These are phyloP conservation scores for Aphrocallistes beatrix DNA, from an alignment of 37 sponge, comb jelly and placozoan genomes.

Conservation along the genomic window DNA sequence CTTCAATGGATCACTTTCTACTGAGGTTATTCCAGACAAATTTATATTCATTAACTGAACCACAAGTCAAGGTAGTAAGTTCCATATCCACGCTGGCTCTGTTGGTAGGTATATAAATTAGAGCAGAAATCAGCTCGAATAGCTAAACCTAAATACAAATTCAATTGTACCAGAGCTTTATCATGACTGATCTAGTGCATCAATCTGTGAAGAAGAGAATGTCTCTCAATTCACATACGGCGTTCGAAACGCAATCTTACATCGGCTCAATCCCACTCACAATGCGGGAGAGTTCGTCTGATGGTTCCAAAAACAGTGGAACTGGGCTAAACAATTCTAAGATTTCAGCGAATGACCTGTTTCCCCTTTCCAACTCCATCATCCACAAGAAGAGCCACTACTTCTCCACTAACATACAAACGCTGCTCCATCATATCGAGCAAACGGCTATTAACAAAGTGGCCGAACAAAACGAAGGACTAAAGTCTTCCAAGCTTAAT, in stretches of 20 bases:
- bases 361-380: not conserved
- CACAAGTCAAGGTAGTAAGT: too few relatives aligned
- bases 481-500: not conserved
- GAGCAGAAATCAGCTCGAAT: too few relatives aligned
- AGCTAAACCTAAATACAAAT: too few relatives aligned
- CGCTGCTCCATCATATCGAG: not conserved
- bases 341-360: not conserved
- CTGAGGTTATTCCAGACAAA: too few relatives aligned
- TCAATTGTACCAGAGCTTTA: too few relatives aligned
- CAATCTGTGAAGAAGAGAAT: not conserved
- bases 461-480: not conserved
- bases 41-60: too few relatives aligned
- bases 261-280: not conserved
- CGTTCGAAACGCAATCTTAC: not conserved
- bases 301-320: not conserved
- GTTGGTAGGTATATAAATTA: too few relatives aligned
- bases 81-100: too few relatives aligned
- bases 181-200: too few relatives aligned
- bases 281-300: not conserved
- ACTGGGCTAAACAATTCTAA: not conserved
- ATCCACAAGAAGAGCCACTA: not conserved
- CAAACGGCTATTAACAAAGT: not conserved
- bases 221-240: not conserved
- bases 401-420: not conserved
- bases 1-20: too few relatives aligned